phyloP scores from a whole-genome alignment of 2,113 vertebrate genomes.

The Heteronetta atricapilla region DNA sequence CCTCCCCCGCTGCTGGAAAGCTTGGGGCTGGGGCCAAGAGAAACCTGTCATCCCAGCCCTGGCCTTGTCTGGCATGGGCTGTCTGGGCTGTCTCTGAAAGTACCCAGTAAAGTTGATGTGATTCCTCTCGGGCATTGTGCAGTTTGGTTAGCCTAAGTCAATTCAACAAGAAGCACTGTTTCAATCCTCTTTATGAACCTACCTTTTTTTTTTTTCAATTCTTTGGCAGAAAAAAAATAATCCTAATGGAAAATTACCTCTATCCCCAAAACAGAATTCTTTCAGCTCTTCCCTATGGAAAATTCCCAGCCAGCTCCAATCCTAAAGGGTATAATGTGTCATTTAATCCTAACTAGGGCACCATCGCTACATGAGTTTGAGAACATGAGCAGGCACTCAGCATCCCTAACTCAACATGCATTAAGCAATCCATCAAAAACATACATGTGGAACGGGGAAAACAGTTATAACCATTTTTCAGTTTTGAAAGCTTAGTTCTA shows the following conservation, averaged over 20 bases:
- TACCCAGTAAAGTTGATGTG: background rate
- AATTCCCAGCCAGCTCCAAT: background rate
- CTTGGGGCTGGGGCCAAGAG: background rate
- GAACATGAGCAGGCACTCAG: background rate
- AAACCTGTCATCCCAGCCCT: background rate
- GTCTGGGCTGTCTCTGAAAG: background rate
- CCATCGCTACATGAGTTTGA: background rate
- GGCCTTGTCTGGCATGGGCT: fast-evolving
- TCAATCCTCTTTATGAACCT: background rate
- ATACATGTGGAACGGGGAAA: background rate
- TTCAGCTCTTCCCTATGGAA: background rate
- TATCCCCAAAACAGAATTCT: conserved; percentile 28
- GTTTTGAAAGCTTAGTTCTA: background rate
- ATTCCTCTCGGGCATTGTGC: background rate
- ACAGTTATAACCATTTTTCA: background rate
- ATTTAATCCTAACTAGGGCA: conserved; percentile 12
- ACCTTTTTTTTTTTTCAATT: background rate
- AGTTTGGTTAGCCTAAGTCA: background rate
- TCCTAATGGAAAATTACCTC: background rate
- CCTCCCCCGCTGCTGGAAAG: background rate
- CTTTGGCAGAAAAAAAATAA: background rate
- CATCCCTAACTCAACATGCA: background rate
- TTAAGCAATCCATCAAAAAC: background rate
- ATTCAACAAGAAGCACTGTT: background rate
- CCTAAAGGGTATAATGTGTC: background rate